phyloP scores from a whole-genome alignment of 2,797 vertebrate species.

The Sebastes itinus region DNA sequence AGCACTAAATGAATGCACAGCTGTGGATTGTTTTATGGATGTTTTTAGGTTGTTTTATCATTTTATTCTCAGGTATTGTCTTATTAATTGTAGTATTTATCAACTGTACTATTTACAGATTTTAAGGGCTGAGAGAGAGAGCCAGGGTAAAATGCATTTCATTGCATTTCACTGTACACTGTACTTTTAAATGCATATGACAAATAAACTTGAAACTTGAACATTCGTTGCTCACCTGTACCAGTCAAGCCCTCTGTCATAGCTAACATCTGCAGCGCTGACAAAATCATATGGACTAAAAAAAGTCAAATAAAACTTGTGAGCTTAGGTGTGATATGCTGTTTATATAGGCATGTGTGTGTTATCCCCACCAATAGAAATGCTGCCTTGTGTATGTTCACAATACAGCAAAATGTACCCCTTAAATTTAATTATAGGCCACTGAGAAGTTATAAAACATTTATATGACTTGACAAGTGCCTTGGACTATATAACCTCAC shows the following conservation, averaged over 20 bases:
- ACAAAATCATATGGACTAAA: neutral
- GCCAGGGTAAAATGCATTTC: no score
- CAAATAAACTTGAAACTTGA: no score
- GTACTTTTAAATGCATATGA: no score
- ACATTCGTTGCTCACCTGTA: conserved; percentile 88
- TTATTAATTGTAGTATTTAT: no score
- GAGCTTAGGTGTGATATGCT: neutral
- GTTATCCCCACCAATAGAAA: neutral
- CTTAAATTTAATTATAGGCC: neutral
- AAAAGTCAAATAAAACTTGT: neutral
- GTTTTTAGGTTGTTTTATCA: no score
- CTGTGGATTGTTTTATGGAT: no score
- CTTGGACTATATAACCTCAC: neutral
- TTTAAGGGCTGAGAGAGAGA: no score
- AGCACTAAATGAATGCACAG: no score
- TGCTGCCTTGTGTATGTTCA: neutral
- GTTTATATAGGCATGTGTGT: neutral
- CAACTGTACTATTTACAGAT: no score
- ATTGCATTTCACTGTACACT: no score
- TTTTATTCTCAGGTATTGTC: no score
- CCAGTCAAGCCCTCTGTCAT: conserved; percentile 93
- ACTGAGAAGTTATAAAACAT: neutral
- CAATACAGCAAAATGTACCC: neutral
- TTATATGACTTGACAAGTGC: neutral
- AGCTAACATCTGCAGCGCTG: neutral